Base-by-base conservation (phyloP, 1,140 invertebrate genomes). In the Trichomalopsis sarcophagae region DNA sequence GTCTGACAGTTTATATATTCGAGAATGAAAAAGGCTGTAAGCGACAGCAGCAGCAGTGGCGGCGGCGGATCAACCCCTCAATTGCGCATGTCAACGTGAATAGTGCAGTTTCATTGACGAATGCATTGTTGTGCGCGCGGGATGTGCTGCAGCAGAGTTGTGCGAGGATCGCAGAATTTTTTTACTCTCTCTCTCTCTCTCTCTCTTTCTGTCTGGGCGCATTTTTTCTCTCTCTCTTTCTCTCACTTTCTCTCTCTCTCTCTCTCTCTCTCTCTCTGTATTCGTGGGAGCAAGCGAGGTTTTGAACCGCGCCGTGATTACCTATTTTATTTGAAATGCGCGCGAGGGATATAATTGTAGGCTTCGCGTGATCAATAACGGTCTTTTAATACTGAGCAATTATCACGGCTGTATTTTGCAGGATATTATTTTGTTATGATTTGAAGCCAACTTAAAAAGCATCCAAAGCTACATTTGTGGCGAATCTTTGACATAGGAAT, bases 71-170 rank as follows among this genome's bases (percentile, higher is more conserved):
- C 84, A 85, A 81, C 75, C 81, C 85, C 85, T 86, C 84, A 86
- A 86, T 86, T 86, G 85, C 69, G 69, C 81, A 86, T 36, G 81
- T 86, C 85, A 86, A 86, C 84, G 81, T 66, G 75, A 71, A 74
- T 81, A 80, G 81, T 82, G 85, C 85, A 86, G 85, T 86, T 86
- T 86, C 81, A 86, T 83, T 80, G 85, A 82, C 68, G 81, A 86
- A 55, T 74, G 84, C 80, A 86, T 86, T 86, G 84, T 86, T 78
- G 74, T 40, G 17, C 50, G 36, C 27, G 23, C 27, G 47, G 9
- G 6, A 71, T 81, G 13, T 21, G 27, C 77, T 66, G 47, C 55
- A 27, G 73, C 2, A 13, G 33, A 68, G 73, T 62, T 85, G 55
- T 62, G 62, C 68, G 47, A 84, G 69, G 62, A 84, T 84, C 44